These are phyloP conservation scores for Ceratosolen solmsi DNA, from an alignment of 1,140 invertebrate species.

Conservation along the genomic window DNA sequence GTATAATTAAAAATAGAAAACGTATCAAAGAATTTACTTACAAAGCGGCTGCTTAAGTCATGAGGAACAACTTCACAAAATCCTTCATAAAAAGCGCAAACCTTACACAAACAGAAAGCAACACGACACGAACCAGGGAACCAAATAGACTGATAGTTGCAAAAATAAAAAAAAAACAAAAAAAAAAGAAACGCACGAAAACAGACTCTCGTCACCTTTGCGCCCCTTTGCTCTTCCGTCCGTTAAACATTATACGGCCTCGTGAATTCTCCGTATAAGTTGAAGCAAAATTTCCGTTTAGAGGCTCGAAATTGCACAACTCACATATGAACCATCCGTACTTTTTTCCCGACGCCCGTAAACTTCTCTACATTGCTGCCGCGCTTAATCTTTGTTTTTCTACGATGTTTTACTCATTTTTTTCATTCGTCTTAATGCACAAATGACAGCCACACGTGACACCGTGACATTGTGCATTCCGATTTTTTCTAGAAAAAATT, in stretches of 20 bases:
- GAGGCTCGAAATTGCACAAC: conserved; percentile 46
- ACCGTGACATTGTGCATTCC: neutral
- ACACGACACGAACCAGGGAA: neutral
- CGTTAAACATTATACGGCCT: neutral
- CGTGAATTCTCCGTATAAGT: neutral
- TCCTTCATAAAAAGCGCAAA: neutral
- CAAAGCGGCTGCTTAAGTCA: neutral
- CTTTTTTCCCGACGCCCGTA: conserved; percentile 8
- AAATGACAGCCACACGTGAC: neutral
- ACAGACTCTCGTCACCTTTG: conserved; percentile 9
- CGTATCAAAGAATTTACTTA: neutral
- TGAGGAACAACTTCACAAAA: neutral
- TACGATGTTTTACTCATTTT: neutral
- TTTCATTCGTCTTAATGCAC: conserved; percentile 1
- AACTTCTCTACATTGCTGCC: conserved; percentile 6
- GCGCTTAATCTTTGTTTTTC: conserved; percentile 10
- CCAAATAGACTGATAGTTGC: conserved; percentile 2
- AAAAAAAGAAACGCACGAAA: neutral
- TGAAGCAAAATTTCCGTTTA: conserved; percentile 37
- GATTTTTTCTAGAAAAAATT: conserved; percentile 19
- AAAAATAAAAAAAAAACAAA: too few relatives aligned
- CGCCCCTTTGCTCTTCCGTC: neutral
- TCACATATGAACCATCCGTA: neutral
- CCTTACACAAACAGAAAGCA: neutral
- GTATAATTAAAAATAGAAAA: neutral